Evolutionary conservation across 2,888 invertebrate species (phyloP).

Genomic region (Ochropleura plecta): DNA sequence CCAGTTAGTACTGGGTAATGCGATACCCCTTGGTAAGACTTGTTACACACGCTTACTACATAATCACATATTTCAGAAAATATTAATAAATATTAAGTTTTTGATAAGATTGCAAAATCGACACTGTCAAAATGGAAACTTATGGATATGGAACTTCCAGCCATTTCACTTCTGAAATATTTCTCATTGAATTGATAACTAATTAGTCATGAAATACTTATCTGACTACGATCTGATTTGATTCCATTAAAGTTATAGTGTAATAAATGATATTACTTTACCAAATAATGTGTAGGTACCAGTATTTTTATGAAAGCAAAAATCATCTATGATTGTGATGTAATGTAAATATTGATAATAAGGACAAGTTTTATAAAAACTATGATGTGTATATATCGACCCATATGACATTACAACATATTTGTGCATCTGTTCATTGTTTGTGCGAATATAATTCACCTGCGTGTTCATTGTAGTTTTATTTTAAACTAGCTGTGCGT

Average conservation of each 20-base stretch:
- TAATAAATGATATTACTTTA: constrained; percentile 46
- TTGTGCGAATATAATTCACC: constrained; percentile 86
- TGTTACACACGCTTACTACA: no score
- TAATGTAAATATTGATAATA: constrained; percentile 77
- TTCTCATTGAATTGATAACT: constrained; percentile 20
- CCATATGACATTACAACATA: constrained; percentile 61
- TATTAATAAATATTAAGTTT: no score
- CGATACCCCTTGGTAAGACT: no score
- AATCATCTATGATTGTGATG: constrained; percentile 72
- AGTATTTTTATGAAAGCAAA: constrained; percentile 53
- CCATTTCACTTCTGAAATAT: not conserved
- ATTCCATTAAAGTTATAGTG: constrained; percentile 24
- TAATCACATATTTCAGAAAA: no score
- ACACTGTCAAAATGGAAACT: no score
- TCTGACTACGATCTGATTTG: constrained; percentile 45
- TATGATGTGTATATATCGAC: constrained; percentile 70
- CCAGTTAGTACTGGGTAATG: no score
- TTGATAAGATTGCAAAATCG: no score
- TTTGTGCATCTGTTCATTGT: constrained; percentile 83
- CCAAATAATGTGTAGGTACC: constrained; percentile 33
- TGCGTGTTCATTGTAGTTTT: constrained; percentile 71
- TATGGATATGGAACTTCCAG: no score
- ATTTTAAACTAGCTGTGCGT: constrained; percentile 46
- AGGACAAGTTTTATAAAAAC: constrained; percentile 79
- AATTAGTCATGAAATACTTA: constrained; percentile 3